These are phyloP conservation scores for Himalopsyche japonica DNA, from an alignment of 2,888 invertebrate species.

Conservation along the genomic window DNA sequence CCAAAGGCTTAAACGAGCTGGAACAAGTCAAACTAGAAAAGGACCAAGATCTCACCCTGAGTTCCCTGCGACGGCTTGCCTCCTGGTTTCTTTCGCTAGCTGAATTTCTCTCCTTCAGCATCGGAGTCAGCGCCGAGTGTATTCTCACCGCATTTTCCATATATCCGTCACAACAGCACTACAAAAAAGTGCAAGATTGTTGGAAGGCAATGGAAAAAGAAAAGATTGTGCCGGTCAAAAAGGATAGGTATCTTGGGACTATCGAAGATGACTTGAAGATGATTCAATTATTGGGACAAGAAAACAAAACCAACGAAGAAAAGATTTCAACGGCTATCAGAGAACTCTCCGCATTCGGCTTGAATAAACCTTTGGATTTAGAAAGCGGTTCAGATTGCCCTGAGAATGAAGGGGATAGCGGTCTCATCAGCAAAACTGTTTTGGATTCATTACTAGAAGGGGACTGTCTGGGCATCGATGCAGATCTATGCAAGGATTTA, in stretches of 20 bases:
- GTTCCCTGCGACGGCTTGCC: constrained; percentile 58
- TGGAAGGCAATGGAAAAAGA: constrained; percentile 40
- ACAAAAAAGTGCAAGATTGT: constrained; percentile 59
- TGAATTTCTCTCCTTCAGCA: constrained; percentile 61
- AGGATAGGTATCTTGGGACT: background rate
- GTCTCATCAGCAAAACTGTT: constrained; percentile 46
- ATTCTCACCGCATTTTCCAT: constrained; percentile 76
- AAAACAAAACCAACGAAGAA: background rate
- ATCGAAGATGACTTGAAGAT: background rate
- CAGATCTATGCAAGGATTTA: constrained; percentile 71
- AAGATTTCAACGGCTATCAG: background rate
- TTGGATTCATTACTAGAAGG: constrained; percentile 65
- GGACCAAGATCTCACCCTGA: constrained; percentile 60
- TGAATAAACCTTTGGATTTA: background rate
- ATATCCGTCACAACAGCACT: constrained; percentile 66
- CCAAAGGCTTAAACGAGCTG: constrained; percentile 75
- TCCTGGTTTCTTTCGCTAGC: constrained; percentile 69
- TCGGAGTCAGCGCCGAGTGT: constrained; percentile 70
- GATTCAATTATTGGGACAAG: background rate
- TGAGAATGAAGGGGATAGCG: background rate
- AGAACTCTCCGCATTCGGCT: background rate
- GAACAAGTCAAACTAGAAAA: constrained; percentile 66
- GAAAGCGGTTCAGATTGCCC: background rate
- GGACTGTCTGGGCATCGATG: constrained; percentile 66
- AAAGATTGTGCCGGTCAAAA: background rate